A percentile compares a stretch with the other conserved stretches of the same genome.
Evolutionary conservation across 2,113 vertebrate species (phyloP).

Genomic region (Struthio camelus): DNA sequence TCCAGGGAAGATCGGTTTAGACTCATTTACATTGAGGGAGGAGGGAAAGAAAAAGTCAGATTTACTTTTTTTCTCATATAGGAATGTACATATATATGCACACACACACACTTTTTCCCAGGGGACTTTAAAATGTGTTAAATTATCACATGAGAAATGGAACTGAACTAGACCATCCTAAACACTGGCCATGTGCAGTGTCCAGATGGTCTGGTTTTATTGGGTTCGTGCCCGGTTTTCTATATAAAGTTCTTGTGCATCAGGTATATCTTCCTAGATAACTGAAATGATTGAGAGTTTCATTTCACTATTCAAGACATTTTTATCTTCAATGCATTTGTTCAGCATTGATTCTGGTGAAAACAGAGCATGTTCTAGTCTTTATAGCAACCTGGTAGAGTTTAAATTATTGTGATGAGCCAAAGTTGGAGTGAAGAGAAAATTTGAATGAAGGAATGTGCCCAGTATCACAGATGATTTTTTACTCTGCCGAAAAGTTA

Average conservation of each 20-base stretch:
- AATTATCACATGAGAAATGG: not conserved
- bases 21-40: constrained; percentile 8
- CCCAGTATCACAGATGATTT: not conserved
- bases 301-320: not conserved
- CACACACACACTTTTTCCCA: not conserved
- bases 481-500: not conserved
- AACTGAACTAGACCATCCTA: not conserved
- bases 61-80: not conserved
- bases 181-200: not conserved
- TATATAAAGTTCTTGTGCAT: not conserved
- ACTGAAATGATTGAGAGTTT: not conserved
- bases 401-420: not conserved
- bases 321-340: not conserved
- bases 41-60: not conserved
- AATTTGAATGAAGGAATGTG: not conserved
- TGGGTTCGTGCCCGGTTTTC: not conserved
- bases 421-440: not conserved
- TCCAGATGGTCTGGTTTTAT: not conserved
- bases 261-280: not conserved
- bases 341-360: not conserved
- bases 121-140: not conserved
- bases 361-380: not conserved
- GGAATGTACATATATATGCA: not conserved
- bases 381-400: not conserved
- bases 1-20: not conserved